Base-by-base conservation (phyloP, 2,888 invertebrate genomes). In the Perizoma affinitatum region DNA sequence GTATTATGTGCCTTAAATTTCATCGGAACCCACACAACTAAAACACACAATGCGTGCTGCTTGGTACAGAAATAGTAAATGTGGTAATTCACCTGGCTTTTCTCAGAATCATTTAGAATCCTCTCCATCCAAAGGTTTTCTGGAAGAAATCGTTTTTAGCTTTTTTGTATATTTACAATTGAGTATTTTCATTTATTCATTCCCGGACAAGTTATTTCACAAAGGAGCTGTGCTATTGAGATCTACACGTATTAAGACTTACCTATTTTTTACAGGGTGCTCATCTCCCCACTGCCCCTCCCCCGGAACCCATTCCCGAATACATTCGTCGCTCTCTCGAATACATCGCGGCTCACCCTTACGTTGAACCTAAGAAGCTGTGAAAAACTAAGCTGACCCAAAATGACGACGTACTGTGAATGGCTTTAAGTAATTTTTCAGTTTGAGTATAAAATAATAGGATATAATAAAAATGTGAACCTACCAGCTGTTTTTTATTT, bases 311-410 rank as follows among this genome's bases (percentile, higher is more conserved):
- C 33, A 83, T 92, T 54, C 93, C 93, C 4, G 93, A 88, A 0
- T 85, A 88, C 73, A 90, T 93, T 67, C 62, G 75, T 8, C 83
- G 86, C 42, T 74, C 93, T 46, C 65, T 93, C 42, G 87, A 85
- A 56, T 93, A 85, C 76, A 93, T 88, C 76, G 76, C 74, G 9
- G 78, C 83, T 6, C 92, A 93, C 82, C 93, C 93, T 47, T 86
- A 82, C 73, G 47, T 36, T 4, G 79, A 78, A 54, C 8, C 8
- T 5, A 68, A 72, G 64, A 70, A 73, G 45, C 0, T 8, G 4
- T 74, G 72, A 74, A 62, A 7, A 58, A 9, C 11, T 49, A 50
- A 66, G 47, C 51, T 47, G 35, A 59, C 69, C 61, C 61, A 70
- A 58, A 76, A 66, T 61, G 50, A 45, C 48, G 48, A 64, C 59